Evolutionary conservation across 2,113 vertebrate species (phyloP).

Genomic region (Campylorhamphus procurvoides): DNA sequence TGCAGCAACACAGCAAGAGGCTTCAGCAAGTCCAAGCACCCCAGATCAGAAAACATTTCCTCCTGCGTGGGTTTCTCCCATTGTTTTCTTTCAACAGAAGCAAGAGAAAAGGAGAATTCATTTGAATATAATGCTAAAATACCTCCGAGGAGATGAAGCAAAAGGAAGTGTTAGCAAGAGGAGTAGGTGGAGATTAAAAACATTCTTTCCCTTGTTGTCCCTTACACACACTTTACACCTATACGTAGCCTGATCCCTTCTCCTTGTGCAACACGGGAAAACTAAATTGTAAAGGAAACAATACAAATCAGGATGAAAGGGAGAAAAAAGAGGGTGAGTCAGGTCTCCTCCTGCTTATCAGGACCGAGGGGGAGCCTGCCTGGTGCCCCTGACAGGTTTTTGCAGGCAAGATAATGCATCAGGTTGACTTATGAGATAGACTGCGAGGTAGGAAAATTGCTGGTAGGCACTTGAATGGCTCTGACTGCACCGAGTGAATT

Average conservation of each 20-base stretch:
- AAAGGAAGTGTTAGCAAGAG: not conserved
- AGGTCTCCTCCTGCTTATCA: not conserved
- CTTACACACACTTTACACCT: not conserved
- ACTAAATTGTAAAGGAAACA: not conserved
- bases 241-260: not conserved
- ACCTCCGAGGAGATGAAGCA: not conserved
- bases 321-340: not conserved
- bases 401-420: not conserved
- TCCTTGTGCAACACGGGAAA: not conserved
- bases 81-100: not conserved
- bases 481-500: not conserved
- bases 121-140: not conserved
- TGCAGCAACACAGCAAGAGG: not conserved
- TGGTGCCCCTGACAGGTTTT: not conserved
- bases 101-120: not conserved
- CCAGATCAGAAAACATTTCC: not conserved
- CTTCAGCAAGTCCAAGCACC: not conserved
- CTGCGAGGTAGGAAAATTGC: not conserved
- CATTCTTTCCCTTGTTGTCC: not conserved
- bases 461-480: slow-evolving; percentile 20
- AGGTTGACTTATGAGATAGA: not conserved
- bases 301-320: not conserved
- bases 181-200: not conserved
- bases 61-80: not conserved
- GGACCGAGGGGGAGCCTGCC: not conserved